Conservation (phyloP, 2,888 invertebrate genomes). For the Chouioia cunea region DNA sequence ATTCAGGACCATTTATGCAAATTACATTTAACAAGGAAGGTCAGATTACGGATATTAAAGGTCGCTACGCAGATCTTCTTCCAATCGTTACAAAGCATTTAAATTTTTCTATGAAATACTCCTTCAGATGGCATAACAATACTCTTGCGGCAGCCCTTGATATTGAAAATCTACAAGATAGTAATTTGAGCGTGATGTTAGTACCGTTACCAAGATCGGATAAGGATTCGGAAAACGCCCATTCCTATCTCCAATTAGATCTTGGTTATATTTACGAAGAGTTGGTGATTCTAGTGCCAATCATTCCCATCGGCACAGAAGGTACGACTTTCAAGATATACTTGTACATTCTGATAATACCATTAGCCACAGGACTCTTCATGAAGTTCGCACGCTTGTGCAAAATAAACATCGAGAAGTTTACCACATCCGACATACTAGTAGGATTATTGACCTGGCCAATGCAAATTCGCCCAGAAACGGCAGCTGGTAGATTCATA, state of each 20-base stretch:
- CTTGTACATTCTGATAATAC: neutral
- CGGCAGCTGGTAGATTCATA: neutral
- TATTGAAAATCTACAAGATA: neutral
- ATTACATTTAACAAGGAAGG: too few species aligned
- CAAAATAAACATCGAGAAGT: neutral
- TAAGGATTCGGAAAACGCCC: neutral
- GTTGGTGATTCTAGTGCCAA: neutral
- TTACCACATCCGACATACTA: neutral
- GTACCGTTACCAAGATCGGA: neutral
- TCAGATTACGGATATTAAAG: too few species aligned
- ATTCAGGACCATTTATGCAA: too few species aligned
- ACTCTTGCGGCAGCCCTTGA: too few species aligned
- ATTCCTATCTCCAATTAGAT: neutral
- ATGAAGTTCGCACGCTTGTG: neutral
- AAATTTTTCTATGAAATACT: too few species aligned
- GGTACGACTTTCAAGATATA: neutral
- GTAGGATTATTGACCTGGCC: neutral
- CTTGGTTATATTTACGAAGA: neutral
- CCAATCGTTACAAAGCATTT: too few species aligned
- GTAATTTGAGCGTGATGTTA: neutral
- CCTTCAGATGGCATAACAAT: too few species aligned
- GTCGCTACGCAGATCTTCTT: too few species aligned
- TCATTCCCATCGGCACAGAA: neutral
- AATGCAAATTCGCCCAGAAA: neutral
- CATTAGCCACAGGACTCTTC: neutral